Evolutionary conservation across 2,797 vertebrate species (phyloP).

Genomic region (Labeo calbasu): DNA sequence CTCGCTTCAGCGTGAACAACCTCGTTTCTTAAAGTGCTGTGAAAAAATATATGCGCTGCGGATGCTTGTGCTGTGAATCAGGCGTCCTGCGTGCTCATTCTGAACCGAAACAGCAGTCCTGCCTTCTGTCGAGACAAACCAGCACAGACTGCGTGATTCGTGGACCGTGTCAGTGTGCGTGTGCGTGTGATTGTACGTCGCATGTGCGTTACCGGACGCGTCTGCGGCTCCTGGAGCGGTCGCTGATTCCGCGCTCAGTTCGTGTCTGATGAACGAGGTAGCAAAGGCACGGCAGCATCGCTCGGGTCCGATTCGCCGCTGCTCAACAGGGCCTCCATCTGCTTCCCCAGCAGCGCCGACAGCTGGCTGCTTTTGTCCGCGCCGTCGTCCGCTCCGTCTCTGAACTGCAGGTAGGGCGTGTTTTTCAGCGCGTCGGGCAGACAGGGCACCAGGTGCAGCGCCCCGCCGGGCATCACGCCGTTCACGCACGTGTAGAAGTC

Average conservation of each 20-base stretch:
- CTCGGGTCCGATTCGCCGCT: slow-evolving; percentile 7
- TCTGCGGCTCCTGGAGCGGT: background rate
- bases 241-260: background rate
- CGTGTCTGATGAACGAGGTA: slow-evolving; percentile 50
- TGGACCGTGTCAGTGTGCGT: slow-evolving; percentile 1
- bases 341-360: slow-evolving; percentile 46
- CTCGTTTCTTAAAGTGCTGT: background rate
- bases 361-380: slow-evolving; percentile 59
- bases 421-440: slow-evolving; percentile 48
- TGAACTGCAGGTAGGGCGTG: slow-evolving; percentile 22
- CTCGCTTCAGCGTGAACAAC: background rate
- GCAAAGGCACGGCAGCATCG: slow-evolving; percentile 61
- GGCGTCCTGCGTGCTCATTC: background rate
- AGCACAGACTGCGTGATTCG: background rate
- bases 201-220: background rate
- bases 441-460: slow-evolving; percentile 76
- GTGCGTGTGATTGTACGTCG: slow-evolving; percentile 18
- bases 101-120: background rate
- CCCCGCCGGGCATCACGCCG: slow-evolving; percentile 67
- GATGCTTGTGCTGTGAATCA: slow-evolving; percentile 4
- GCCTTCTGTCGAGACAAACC: background rate
- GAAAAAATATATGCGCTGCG: background rate
- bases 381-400: background rate
- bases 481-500: slow-evolving; percentile 82
- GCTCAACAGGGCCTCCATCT: background rate